A percentile compares a stretch with the other conserved stretches of the same genome.
Evolutionary conservation across 2,888 invertebrate genomes (phyloP).

Genomic region (Microctonus hyperodae): DNA sequence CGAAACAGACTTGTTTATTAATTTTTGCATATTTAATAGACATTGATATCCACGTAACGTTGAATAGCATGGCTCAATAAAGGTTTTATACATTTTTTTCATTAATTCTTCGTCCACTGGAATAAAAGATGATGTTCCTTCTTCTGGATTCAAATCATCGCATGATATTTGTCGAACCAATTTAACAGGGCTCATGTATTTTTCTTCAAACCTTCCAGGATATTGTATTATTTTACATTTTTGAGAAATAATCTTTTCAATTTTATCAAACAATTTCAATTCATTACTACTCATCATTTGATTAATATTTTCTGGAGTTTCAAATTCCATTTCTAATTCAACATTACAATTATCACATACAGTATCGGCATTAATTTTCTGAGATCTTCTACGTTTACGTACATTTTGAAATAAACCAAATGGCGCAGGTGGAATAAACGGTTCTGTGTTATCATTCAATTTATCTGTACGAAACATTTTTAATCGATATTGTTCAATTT

Average conservation of each 20-base stretch:
- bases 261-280: slow-evolving; percentile 32
- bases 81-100: neutral
- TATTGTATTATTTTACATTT: neutral
- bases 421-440: slow-evolving; percentile 50
- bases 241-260: neutral
- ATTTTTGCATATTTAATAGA: slow-evolving; percentile 36
- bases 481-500: slow-evolving; percentile 40
- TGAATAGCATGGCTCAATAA: slow-evolving; percentile 39
- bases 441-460: slow-evolving; percentile 19
- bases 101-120: neutral
- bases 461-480: slow-evolving; percentile 46
- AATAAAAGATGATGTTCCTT: neutral
- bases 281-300: slow-evolving; percentile 35
- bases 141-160: neutral
- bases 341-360: slow-evolving; percentile 30
- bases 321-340: slow-evolving; percentile 31
- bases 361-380: neutral
- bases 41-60: slow-evolving; percentile 43
- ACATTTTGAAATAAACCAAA: slow-evolving; percentile 35
- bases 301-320: slow-evolving; percentile 38
- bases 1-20: neutral
- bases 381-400: neutral
- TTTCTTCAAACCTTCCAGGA: neutral
- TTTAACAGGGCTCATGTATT: neutral
- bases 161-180: neutral